Evolutionary conservation across 2,113 vertebrate species (phyloP), one percentile per base, ranked within the genome.

Genomic region (Tachysurus vachellii): DNA sequence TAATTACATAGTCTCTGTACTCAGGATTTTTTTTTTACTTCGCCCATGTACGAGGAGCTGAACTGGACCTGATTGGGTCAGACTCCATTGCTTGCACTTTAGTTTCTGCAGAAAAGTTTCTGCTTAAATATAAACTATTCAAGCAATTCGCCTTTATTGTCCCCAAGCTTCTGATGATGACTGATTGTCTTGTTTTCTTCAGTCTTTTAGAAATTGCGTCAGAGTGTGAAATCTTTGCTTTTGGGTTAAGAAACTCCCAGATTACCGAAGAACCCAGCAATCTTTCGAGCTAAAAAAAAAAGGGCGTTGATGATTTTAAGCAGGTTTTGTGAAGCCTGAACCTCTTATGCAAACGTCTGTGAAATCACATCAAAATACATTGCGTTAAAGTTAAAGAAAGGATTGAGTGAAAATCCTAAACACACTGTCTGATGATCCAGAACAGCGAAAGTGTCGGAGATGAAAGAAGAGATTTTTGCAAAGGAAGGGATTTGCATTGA

Each of bases 401-500:
- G 77, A 85, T 80, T 81, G 70, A 1, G n/a, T 76, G 26, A 44
- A 89, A 85, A 75, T 19, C 56, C 75, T 26, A 83, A 87, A n/a
- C 47, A 42, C 62, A 62, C 50, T 54, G 21, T 83, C 50, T 84
- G 75, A 80, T 66, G 47, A 82, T 42, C 31, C 53, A 56, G 61
- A 85, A 26, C 14, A 79, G n/a, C 56, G 56, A 57, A 50, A 21
- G 36, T 4, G 77, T 28, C 4, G 0, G 53, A 86, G 53, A 87
- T 82, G 68, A 82, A 87, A 87, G 36, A 16, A 8, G 10, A 82
- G 66, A 71, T 71, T 47, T 36, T 47, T 47, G 23, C 42, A 9
- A 80, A 56, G 14, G 47, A 36, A 85, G 14, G 47, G 54, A 85
- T 82, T 79, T 87, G 68, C 85, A 56, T 42, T 3, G n/a, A 81